phyloP scores from a whole-genome alignment of 2,797 vertebrate genomes.

The Danio aesculapii region DNA sequence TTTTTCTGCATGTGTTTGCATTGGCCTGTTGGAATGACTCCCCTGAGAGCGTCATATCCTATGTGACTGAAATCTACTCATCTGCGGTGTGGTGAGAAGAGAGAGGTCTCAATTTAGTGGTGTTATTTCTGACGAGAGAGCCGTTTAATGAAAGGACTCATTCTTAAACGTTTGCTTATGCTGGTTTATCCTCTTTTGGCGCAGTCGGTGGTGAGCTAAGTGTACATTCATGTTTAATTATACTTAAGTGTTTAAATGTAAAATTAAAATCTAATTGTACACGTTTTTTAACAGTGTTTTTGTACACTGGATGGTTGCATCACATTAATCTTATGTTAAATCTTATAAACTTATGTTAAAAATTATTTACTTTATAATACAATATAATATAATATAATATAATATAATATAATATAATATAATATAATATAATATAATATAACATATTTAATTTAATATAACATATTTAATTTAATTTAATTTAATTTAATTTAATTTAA shows the following conservation, averaged over 20 bases:
- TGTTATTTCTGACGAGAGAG: slow-evolving; percentile 25
- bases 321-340: neutral
- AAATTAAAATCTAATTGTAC: neutral
- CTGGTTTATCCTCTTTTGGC: slow-evolving; percentile 19
- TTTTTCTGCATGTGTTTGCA: slow-evolving; percentile 32
- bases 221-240: neutral
- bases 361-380: neutral
- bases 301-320: neutral
- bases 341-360: neutral
- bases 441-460: too few species aligned
- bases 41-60: slow-evolving; percentile 22
- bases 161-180: slow-evolving; percentile 28
- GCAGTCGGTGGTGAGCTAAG: neutral
- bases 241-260: neutral
- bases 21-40: slow-evolving; percentile 44
- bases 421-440: too few species aligned
- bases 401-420: too few species aligned
- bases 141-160: slow-evolving; percentile 33
- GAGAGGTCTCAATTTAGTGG: slow-evolving; percentile 32
- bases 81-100: slow-evolving; percentile 23
- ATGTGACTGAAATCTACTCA: slow-evolving; percentile 39
- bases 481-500: too few species aligned
- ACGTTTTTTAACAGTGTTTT: neutral
- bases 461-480: too few species aligned
- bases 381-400: too few species aligned